phyloP scores from a whole-genome alignment of 2,888 invertebrate genomes.

The Nomada ferruginata region DNA sequence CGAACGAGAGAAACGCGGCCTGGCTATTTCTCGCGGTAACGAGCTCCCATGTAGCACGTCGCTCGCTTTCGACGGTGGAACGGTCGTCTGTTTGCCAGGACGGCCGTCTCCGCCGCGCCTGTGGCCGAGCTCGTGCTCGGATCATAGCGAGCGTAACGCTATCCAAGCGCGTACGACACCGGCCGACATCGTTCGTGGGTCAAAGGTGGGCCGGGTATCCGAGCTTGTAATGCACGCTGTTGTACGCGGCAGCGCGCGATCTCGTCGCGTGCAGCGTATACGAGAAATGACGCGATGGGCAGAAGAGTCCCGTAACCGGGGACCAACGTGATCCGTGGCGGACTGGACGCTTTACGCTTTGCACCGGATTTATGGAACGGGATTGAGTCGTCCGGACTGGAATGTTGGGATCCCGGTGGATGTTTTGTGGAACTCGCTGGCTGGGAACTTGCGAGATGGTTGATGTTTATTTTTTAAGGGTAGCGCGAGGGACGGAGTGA shows the following conservation, averaged over 20 bases:
- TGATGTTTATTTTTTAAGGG: no score
- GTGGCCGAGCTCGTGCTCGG: slow-evolving; percentile 49
- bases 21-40: slow-evolving; percentile 79
- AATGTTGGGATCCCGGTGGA: no score
- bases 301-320: neutral
- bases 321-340: neutral
- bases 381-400: slow-evolving; percentile 30
- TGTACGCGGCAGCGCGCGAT: slow-evolving; percentile 41
- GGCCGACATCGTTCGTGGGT: slow-evolving; percentile 66
- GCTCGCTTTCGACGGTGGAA: slow-evolving; percentile 75
- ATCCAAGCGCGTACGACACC: slow-evolving; percentile 65
- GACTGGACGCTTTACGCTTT: slow-evolving; percentile 30
- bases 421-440: no score
- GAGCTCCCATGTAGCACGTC: slow-evolving; percentile 81
- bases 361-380: slow-evolving; percentile 25
- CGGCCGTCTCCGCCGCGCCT: slow-evolving; percentile 33
- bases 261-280: slow-evolving; percentile 50
- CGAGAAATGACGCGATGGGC: slow-evolving; percentile 39
- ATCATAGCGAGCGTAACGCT: slow-evolving; percentile 61
- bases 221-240: slow-evolving; percentile 62
- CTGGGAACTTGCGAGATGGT: no score
- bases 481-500: no score
- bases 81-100: slow-evolving; percentile 67
- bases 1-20: slow-evolving; percentile 63
- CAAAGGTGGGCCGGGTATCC: slow-evolving; percentile 64